Evolutionary conservation across 2,113 vertebrate genomes (phyloP).

Genomic region (Python bivittatus): DNA sequence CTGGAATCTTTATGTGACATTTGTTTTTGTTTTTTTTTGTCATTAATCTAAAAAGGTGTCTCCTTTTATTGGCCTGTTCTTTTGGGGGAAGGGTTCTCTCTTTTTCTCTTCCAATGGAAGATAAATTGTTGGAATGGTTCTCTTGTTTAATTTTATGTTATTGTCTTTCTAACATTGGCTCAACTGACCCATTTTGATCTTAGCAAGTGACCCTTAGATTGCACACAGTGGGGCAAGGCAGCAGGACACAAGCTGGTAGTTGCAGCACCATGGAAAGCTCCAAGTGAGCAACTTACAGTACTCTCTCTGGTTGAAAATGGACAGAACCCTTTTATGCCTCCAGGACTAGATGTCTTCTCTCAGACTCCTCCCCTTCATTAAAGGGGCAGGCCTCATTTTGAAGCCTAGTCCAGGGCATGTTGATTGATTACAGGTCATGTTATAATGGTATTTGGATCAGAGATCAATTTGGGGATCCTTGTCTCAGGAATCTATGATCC

Average conservation of each 20-base stretch:
- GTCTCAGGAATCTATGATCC: neutral
- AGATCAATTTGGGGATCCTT: neutral
- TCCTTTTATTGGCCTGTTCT: neutral
- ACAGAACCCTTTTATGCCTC: neutral
- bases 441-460: neutral
- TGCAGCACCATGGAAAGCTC: conserved; percentile 2
- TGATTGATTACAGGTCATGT: neutral
- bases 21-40: neutral
- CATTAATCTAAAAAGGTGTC: neutral
- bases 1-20: neutral
- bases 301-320: neutral
- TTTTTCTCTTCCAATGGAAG: neutral
- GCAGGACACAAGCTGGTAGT: neutral
- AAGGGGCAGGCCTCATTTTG: neutral
- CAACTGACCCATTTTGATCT: neutral
- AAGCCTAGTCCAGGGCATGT: neutral
- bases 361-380: neutral
- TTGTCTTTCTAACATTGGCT: neutral
- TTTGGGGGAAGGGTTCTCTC: neutral
- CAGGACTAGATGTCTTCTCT: neutral
- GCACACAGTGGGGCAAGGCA: neutral
- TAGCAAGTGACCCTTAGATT: neutral
- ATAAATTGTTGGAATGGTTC: neutral
- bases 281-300: neutral
- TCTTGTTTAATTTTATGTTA: neutral